Evolutionary conservation across 2,113 vertebrate genomes (phyloP).

Genomic region (Hassar affinis): DNA sequence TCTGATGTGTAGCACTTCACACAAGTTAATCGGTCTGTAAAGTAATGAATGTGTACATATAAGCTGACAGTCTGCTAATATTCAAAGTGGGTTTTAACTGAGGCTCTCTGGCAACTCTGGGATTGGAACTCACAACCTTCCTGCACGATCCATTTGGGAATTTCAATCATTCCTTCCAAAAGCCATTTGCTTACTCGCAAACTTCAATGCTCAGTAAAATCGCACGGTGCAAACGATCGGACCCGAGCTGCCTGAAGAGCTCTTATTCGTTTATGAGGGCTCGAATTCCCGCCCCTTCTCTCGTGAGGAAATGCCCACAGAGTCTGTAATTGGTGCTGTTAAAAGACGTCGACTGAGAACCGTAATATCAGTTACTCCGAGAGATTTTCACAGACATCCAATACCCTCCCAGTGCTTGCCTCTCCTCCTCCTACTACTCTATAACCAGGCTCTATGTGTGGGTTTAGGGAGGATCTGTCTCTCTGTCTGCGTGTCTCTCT

Average conservation of each 20-base stretch:
- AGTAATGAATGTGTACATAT: not conserved
- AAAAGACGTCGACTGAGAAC: constrained; percentile 23
- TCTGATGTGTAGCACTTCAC: not conserved
- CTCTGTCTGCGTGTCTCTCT: not conserved
- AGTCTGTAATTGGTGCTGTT: constrained; percentile 27
- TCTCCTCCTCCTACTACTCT: constrained; percentile 1
- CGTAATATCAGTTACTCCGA: constrained; percentile 35
- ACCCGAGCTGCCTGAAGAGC: constrained; percentile 12
- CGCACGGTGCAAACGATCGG: constrained; percentile 3
- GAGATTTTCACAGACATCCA: constrained; percentile 35
- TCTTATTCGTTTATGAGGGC: constrained; percentile 5
- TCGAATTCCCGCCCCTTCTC: constrained; percentile 25
- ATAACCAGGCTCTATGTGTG: not conserved
- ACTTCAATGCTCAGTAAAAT: constrained; percentile 6
- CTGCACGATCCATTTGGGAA: not conserved
- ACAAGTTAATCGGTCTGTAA: not conserved
- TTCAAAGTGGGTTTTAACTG: not conserved
- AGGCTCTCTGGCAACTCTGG: not conserved
- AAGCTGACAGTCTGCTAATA: too few relatives aligned
- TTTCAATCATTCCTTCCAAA: constrained; percentile 29
- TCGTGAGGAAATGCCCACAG: constrained; percentile 28
- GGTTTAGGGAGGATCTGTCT: too few relatives aligned
- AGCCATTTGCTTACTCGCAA: constrained; percentile 1
- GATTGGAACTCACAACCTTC: constrained; percentile 6
- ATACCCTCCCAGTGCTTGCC: constrained; percentile 22